Percentiles rank a stretch among this genome's conserved stretches.
Evolutionary conservation across 1,140 invertebrate species (phyloP).

Genomic region (Caenorhabditis inopinata): DNA sequence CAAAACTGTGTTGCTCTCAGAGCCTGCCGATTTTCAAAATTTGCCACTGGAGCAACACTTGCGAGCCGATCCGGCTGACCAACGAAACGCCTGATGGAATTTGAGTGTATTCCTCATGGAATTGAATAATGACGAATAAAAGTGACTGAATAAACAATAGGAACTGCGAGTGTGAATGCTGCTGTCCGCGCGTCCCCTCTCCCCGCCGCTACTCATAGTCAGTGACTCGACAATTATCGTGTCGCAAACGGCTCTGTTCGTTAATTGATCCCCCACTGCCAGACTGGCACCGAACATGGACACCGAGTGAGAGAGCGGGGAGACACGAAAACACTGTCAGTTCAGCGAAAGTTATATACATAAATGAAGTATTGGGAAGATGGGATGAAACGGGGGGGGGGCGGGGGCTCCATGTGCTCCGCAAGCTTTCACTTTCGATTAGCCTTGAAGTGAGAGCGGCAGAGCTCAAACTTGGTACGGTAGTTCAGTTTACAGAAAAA

Average conservation of each 20-base stretch:
- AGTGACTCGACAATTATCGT: background rate
- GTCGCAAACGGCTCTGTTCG: background rate
- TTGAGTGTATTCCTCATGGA: background rate
- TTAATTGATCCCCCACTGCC: conserved; percentile 23
- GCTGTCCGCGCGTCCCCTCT: too few species aligned
- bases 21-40: too few species aligned
- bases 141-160: conserved; percentile 6
- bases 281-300: background rate
- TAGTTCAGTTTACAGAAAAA: too few species aligned
- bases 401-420: too few species aligned
- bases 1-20: too few species aligned
- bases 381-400: background rate
- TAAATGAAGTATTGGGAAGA: background rate
- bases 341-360: background rate
- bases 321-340: background rate
- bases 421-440: too few species aligned
- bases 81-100: background rate
- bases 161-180: background rate
- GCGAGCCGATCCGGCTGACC: background rate
- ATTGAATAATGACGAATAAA: background rate
- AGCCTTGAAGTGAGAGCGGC: too few species aligned
- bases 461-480: too few species aligned
- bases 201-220: too few species aligned
- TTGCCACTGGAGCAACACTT: too few species aligned
- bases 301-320: background rate